Conservation (phyloP, 2,113 vertebrate genomes). For the Garra rufa region DNA sequence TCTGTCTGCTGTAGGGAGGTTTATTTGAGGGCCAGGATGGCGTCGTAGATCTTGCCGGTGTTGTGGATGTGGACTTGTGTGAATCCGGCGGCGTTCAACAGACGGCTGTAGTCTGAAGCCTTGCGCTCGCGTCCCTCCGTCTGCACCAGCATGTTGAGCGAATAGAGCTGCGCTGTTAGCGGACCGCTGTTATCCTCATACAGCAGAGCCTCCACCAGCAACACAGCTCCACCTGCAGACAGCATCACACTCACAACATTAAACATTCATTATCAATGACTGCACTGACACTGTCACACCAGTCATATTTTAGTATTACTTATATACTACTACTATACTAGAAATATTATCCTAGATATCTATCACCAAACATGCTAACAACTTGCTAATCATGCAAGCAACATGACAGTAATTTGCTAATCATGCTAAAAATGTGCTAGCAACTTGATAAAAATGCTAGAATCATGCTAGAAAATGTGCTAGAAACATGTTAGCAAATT, state of each 20-base stretch:
- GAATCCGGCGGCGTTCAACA: slow-evolving; percentile 83
- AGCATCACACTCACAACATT: neutral
- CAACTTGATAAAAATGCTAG: too few relatives aligned
- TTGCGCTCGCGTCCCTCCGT: slow-evolving; percentile 85
- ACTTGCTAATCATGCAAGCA: too few relatives aligned
- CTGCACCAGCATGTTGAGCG: slow-evolving; percentile 90
- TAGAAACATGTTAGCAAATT: too few relatives aligned
- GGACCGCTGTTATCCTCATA: slow-evolving; percentile 81
- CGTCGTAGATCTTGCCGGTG: slow-evolving; percentile 83
- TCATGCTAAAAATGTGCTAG: too few relatives aligned
- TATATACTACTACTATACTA: too few relatives aligned
- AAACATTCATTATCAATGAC: too few relatives aligned
- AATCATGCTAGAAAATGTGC: too few relatives aligned
- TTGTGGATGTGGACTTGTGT: slow-evolving; percentile 62
- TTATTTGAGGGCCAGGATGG: slow-evolving; percentile 79
- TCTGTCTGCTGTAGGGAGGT: neutral
- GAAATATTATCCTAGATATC: too few relatives aligned
- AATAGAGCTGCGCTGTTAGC: slow-evolving; percentile 79
- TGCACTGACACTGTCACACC: too few relatives aligned
- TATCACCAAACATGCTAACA: too few relatives aligned
- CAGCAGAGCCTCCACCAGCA: slow-evolving; percentile 83
- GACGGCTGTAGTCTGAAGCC: slow-evolving; percentile 72
- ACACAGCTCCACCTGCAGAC: slow-evolving; percentile 78
- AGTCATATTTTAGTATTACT: too few relatives aligned
- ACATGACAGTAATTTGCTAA: too few relatives aligned